phyloP scores from a whole-genome alignment of 2,797 vertebrate species.

The Bucorvus abyssinicus region DNA sequence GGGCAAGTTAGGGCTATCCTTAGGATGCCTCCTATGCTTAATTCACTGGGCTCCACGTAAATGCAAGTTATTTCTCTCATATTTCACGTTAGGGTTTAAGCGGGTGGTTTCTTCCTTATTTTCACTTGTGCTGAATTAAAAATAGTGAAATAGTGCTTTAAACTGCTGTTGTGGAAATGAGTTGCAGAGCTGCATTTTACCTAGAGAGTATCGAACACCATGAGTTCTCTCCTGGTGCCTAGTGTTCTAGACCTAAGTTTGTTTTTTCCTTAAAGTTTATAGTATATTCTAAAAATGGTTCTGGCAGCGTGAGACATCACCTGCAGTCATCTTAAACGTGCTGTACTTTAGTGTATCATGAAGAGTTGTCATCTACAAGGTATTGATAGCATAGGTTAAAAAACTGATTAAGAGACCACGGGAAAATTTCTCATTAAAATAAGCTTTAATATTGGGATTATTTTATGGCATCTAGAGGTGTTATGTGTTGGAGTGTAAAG shows the following conservation, averaged over 20 bases:
- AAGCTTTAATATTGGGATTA: not conserved
- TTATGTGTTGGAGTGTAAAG: not conserved
- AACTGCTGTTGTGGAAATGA: not conserved
- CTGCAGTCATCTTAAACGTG: not conserved
- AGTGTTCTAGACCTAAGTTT: not conserved
- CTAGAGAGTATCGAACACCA: not conserved
- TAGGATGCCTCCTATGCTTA: not conserved
- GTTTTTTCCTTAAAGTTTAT: not conserved
- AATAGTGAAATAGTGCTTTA: not conserved
- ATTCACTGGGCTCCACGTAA: not conserved
- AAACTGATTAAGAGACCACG: not conserved
- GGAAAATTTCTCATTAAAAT: not conserved
- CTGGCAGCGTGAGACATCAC: not conserved
- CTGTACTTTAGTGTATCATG: not conserved
- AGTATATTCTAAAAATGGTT: not conserved
- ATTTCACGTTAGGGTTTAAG: not conserved
- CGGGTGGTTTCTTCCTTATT: not conserved
- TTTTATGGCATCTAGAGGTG: not conserved
- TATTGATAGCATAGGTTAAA: not conserved
- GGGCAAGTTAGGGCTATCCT: not conserved
- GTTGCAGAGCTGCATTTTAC: not conserved
- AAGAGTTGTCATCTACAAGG: not conserved
- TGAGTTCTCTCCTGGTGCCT: not conserved
- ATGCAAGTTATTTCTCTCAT: not conserved
- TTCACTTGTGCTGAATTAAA: not conserved